These are phyloP conservation scores for Zalophus californianus DNA, from an alignment of 2,797 vertebrate species.

Conservation along the genomic window DNA sequence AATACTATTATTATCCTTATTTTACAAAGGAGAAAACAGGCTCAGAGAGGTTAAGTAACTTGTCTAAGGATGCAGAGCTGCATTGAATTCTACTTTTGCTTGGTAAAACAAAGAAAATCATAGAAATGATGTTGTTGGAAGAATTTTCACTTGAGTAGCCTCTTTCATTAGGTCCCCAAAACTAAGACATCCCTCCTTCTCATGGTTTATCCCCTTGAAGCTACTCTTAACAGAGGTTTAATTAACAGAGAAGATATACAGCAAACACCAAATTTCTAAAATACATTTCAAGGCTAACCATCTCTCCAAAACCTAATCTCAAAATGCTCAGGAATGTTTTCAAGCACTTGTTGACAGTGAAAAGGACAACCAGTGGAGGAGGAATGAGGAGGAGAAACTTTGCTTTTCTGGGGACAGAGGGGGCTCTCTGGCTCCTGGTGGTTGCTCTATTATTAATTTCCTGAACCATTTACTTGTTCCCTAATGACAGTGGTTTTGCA, in stretches of 20 bases:
- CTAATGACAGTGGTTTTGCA: neutral
- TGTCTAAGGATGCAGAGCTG: neutral
- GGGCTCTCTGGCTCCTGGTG: neutral
- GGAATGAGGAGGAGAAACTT: neutral
- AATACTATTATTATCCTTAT: neutral
- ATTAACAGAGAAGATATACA: neutral
- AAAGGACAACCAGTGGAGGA: neutral
- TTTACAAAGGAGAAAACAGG: neutral
- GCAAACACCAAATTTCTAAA: neutral
- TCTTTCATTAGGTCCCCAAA: neutral
- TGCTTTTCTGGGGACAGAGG: neutral
- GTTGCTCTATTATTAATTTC: slow-evolving; percentile 5
- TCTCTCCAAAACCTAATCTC: neutral
- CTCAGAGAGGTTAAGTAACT: neutral
- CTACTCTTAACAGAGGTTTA: neutral
- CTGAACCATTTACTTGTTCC: neutral
- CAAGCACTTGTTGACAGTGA: neutral
- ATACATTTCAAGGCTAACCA: neutral
- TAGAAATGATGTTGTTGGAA: neutral
- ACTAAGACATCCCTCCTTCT: neutral
- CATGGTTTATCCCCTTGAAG: neutral
- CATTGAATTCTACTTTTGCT: neutral
- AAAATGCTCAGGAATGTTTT: neutral
- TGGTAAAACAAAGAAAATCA: neutral
- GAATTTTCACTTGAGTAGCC: neutral